Conservation (phyloP, 2,797 vertebrate species). For the Onychomys arenicola region DNA sequence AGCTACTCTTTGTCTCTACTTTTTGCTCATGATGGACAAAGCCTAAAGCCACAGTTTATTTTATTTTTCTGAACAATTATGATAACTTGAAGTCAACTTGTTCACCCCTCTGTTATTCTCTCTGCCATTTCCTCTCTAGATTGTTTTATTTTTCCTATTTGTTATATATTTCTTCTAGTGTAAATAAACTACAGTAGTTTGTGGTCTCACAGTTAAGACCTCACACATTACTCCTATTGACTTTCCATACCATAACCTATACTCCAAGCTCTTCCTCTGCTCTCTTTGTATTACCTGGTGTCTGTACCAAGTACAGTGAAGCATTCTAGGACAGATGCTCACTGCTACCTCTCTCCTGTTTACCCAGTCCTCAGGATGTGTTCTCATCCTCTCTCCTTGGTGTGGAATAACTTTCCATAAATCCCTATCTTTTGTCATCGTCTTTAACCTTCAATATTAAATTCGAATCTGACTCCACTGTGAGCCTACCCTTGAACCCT, state of each 20-base stretch:
- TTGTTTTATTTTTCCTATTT: neutral
- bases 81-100: neutral
- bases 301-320: neutral
- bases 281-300: neutral
- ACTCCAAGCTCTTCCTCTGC: neutral
- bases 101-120: neutral
- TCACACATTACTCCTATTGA: neutral
- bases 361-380: accelerated
- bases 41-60: neutral
- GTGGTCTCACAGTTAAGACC: neutral
- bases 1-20: neutral
- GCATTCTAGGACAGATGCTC: neutral
- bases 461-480: accelerated
- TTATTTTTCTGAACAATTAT: neutral
- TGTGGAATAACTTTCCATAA: neutral
- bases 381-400: neutral
- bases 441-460: neutral
- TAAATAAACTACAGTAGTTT: neutral
- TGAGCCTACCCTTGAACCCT: neutral
- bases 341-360: neutral
- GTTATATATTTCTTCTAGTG: neutral
- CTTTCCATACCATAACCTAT: neutral
- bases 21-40: neutral
- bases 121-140: accelerated
- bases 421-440: neutral